Percentiles rank a stretch among this genome's conserved stretches.
Evolutionary conservation across 2,113 vertebrate genomes (phyloP).

Genomic region (Crotalus tigris): DNA sequence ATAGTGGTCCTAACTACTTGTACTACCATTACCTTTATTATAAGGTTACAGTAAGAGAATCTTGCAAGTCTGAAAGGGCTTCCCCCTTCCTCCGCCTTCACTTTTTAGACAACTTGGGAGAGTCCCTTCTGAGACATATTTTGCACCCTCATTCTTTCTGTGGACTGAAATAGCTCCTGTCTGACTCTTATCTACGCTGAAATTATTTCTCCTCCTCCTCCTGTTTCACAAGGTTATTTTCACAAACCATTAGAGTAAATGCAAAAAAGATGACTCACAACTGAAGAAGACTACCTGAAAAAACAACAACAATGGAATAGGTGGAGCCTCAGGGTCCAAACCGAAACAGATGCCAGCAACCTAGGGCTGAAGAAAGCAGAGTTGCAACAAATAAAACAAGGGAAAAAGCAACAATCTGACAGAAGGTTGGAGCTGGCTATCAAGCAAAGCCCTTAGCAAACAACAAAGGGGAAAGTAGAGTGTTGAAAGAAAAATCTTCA

Average conservation of each 20-base stretch:
- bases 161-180: background rate
- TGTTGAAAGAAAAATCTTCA: too few species aligned
- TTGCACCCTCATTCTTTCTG: background rate
- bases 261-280: background rate
- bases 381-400: background rate
- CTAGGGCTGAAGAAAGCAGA: background rate
- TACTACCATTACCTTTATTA: background rate
- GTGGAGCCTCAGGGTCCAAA: background rate
- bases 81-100: background rate
- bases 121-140: background rate
- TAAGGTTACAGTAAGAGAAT: background rate
- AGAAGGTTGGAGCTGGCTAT: background rate
- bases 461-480: background rate
- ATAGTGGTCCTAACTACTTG: too few species aligned
- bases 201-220: background rate
- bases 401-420: background rate
- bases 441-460: background rate
- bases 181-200: background rate
- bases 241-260: background rate
- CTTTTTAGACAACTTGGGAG: background rate
- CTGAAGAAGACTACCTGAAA: background rate
- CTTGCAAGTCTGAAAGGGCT: background rate
- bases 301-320: background rate
- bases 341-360: background rate
- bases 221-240: background rate